phyloP scores from a whole-genome alignment of 2,113 vertebrate genomes.

The Tetrao urogallus region DNA sequence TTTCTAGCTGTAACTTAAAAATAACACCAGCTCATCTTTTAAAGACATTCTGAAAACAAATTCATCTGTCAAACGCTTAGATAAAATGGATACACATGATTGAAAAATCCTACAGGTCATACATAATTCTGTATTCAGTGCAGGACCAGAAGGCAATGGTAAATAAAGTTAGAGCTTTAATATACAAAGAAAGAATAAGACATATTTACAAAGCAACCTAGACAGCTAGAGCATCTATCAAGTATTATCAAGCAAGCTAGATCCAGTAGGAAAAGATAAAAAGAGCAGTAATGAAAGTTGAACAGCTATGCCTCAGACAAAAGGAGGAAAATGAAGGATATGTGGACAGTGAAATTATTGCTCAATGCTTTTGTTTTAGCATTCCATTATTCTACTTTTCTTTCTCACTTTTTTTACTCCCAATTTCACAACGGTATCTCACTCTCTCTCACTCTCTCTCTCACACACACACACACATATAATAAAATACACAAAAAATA shows the following conservation, averaged over 20 bases:
- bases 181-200: not conserved
- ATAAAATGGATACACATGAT: not conserved
- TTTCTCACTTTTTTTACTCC: not conserved
- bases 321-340: not conserved
- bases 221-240: not conserved
- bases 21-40: not conserved
- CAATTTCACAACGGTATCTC: not conserved
- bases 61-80: not conserved
- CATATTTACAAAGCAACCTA: not conserved
- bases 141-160: not conserved
- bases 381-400: not conserved
- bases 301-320: not conserved
- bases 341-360: not conserved
- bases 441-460: not conserved
- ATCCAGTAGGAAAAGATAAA: fast-evolving
- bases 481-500: not conserved
- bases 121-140: not conserved
- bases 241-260: not conserved
- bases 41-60: not conserved
- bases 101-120: not conserved
- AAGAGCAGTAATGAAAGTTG: not conserved
- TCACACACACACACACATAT: not conserved
- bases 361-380: not conserved
- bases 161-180: not conserved
- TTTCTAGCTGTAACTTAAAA: not conserved